phyloP scores from a whole-genome alignment of 2,797 vertebrate species.

The Etheostoma nigrum region DNA sequence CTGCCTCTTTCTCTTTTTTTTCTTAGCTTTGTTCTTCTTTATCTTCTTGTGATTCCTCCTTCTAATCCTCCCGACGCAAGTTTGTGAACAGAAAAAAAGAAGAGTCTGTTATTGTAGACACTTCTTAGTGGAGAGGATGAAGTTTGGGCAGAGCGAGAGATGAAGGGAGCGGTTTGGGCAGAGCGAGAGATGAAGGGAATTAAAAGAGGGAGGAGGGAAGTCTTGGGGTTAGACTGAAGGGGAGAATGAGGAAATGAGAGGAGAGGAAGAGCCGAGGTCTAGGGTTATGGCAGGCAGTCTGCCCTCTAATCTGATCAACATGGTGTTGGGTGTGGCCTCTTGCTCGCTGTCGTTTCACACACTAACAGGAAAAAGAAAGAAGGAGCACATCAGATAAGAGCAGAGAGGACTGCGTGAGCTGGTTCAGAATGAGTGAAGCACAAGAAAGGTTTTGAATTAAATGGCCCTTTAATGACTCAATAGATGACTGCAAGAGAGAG shows the following conservation, averaged over 20 bases:
- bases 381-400: constrained; percentile 26
- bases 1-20: too few relatives aligned
- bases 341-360: constrained; percentile 52
- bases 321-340: constrained; percentile 81
- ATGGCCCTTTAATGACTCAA: constrained; percentile 21
- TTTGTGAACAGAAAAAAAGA: constrained; percentile 5
- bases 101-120: constrained; percentile 32
- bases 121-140: constrained; percentile 1
- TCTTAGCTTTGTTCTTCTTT: too few relatives aligned
- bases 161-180: constrained; percentile 60
- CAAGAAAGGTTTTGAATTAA: constrained; percentile 22
- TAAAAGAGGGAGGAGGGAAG: constrained; percentile 38
- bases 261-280: constrained; percentile 66
- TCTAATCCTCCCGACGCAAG: neutral
- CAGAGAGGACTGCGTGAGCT: constrained; percentile 21
- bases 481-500: constrained; percentile 36
- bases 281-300: constrained; percentile 72
- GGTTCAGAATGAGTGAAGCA: constrained; percentile 29
- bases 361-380: constrained; percentile 26
- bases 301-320: constrained; percentile 84
- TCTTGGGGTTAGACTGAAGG: constrained; percentile 32
- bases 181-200: constrained; percentile 50
- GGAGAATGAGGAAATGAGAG: constrained; percentile 53
- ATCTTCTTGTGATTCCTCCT: too few relatives aligned
- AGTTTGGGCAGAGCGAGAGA: constrained; percentile 52